Conservation (phyloP, 2,797 vertebrate genomes). For the Gallirallus australis region DNA sequence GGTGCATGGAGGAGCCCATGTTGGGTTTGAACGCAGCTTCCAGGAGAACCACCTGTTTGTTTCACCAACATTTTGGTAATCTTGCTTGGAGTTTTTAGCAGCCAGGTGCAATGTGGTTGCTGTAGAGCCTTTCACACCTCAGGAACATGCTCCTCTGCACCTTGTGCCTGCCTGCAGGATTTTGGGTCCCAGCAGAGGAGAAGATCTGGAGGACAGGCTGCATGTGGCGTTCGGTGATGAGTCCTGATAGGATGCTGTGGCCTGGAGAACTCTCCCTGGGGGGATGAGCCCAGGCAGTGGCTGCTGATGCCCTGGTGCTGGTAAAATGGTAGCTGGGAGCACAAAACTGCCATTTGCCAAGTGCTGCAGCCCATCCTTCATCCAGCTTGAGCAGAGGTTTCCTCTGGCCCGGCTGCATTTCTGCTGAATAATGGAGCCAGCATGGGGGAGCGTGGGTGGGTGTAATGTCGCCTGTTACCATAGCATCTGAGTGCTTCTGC, state of each 20-base stretch:
- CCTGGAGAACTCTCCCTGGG: background rate
- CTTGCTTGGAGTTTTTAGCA: background rate
- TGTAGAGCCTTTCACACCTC: background rate
- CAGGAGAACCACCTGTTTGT: background rate
- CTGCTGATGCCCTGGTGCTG: accelerated
- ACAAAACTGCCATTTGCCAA: background rate
- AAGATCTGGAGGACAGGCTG: background rate
- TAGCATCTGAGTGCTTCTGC: conserved; percentile 52
- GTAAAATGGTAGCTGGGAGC: accelerated
- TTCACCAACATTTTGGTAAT: background rate
- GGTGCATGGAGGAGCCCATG: accelerated
- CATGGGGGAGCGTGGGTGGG: conserved; percentile 45
- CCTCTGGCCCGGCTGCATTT: background rate
- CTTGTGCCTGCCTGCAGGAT: background rate
- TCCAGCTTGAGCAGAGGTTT: background rate
- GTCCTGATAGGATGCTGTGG: background rate
- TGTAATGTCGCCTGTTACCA: conserved; percentile 45
- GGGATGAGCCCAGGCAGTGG: background rate
- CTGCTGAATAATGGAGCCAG: conserved; percentile 35
- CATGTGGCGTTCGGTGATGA: accelerated
- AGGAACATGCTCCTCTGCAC: background rate
- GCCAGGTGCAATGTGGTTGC: accelerated
- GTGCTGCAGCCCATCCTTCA: background rate
- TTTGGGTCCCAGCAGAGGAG: background rate
- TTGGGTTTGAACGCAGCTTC: background rate